Evolutionary conservation across 2,888 invertebrate species (phyloP), one percentile per base, ranked within the genome.

Genomic region (Chydorus sphaericus): DNA sequence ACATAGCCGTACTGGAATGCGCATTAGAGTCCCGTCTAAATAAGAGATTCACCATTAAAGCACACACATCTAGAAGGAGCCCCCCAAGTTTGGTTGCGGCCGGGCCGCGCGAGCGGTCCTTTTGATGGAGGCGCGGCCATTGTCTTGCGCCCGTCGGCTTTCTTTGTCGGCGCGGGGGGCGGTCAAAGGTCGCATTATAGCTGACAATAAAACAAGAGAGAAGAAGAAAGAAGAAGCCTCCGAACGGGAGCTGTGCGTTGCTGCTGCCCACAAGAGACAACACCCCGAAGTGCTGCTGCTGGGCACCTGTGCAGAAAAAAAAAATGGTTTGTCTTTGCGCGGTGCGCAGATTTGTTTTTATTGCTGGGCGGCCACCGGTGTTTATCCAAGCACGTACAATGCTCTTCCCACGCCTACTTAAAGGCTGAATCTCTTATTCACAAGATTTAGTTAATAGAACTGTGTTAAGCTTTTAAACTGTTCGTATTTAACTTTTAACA

Each of bases 141-240:
- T 50, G 50, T 50, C 50, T 44, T 50, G 29, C 44, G 44, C 53
- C 33, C 30, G 54, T 54, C 54, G 54, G 54, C 48, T 20, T 54
- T 48, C 54, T 54, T 54, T 54, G 54, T 54, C 54, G 54, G 54
- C 37, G 30, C 37, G 54, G 44, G 54, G 48, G 54, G 54, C 54
- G 54, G 54, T 54, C 54, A 54, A 54, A 54, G 54, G 54, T 44
- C 44, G 33, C 39, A 54, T 54, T 48, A 54, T 54, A 37, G 54
- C 54, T 39, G 39, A 39, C 54, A 54, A 54, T 54, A 54, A 54
- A 54, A n/a, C n/a, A n/a, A n/a, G n/a, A n/a, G n/a, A n/a, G n/a
- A n/a, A n/a, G n/a, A n/a, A n/a, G n/a, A n/a, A n/a, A n/a, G n/a
- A n/a, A n/a, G n/a, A 54, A 50, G 50, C 50, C 50, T 28, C 50